Evolutionary conservation across 2,797 vertebrate species (phyloP).

Genomic region (Hyperoplus immaculatus): DNA sequence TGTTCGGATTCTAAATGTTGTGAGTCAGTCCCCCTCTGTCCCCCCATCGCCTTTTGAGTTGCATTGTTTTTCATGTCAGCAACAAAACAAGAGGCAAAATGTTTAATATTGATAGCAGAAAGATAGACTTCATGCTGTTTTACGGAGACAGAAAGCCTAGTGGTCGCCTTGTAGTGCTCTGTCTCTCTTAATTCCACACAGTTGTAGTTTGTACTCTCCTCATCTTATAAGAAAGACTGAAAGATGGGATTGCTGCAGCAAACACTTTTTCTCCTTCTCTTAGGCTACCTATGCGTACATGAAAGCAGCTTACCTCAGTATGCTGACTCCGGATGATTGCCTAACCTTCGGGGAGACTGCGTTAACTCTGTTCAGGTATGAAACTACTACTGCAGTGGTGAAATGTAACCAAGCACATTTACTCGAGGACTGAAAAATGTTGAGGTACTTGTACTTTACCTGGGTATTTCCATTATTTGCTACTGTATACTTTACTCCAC

Average conservation of each 20-base stretch:
- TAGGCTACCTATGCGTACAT: constrained; percentile 97
- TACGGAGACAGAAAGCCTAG: neutral
- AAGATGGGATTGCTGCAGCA: constrained; percentile 37
- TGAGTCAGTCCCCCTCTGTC: neutral
- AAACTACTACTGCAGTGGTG: neutral
- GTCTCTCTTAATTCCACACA: neutral
- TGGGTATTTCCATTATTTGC: no score
- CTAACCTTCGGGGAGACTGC: constrained; percentile 93
- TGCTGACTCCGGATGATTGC: constrained; percentile 92
- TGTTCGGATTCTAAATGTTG: neutral
- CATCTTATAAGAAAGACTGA: constrained; percentile 32
- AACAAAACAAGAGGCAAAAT: constrained; percentile 1
- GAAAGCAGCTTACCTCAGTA: constrained; percentile 99
- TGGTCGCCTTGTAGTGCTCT: constrained; percentile 10
- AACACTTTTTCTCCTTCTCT: constrained; percentile 52
- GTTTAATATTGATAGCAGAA: neutral
- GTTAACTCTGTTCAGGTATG: constrained; percentile 92
- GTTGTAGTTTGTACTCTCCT: constrained; percentile 6
- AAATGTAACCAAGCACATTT: no score
- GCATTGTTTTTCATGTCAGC: neutral
- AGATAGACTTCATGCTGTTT: neutral
- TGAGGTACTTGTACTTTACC: no score
- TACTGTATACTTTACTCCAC: no score
- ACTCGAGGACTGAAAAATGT: no score
- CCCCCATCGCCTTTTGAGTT: neutral